Percentiles rank a stretch among this genome's conserved stretches.
Conservation (phyloP, 1,140 invertebrate species). For the Solenopsis invicta region DNA sequence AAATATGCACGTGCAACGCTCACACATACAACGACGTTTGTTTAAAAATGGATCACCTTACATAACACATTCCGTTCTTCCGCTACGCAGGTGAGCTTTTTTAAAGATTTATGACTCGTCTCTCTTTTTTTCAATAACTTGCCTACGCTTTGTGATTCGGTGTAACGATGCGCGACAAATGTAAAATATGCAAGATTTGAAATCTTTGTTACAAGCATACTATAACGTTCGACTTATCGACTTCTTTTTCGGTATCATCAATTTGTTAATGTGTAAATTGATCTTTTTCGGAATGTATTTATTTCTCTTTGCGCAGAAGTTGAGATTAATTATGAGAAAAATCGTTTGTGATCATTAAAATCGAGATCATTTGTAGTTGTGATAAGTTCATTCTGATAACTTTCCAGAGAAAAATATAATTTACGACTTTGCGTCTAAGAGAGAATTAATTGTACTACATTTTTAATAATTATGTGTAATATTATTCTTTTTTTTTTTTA, state of each 20-base stretch:
- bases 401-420: not conserved
- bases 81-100: not conserved
- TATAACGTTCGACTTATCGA: not conserved
- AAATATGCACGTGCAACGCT: not conserved
- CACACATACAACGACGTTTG: not conserved
- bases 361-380: no score
- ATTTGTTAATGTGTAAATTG: not conserved
- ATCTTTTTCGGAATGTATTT: not conserved
- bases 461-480: not conserved
- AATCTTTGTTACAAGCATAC: not conserved
- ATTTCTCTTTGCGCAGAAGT: not conserved
- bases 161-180: not conserved
- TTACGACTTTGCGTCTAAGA: not conserved
- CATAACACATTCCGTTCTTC: not conserved
- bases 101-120: not conserved
- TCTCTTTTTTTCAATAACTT: not conserved
- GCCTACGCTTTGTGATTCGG: not conserved
- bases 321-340: not conserved
- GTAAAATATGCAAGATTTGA: not conserved
- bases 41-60: constrained; percentile 42
- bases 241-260: not conserved
- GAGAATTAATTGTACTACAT: constrained; percentile 1
- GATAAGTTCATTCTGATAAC: not conserved
- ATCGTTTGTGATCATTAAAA: no score
- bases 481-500: not conserved